A percentile compares a stretch with the other conserved stretches of the same genome.
These are phyloP conservation scores for Psittacula derbiana DNA, from an alignment of 2,797 vertebrate genomes.

Conservation along the genomic window DNA sequence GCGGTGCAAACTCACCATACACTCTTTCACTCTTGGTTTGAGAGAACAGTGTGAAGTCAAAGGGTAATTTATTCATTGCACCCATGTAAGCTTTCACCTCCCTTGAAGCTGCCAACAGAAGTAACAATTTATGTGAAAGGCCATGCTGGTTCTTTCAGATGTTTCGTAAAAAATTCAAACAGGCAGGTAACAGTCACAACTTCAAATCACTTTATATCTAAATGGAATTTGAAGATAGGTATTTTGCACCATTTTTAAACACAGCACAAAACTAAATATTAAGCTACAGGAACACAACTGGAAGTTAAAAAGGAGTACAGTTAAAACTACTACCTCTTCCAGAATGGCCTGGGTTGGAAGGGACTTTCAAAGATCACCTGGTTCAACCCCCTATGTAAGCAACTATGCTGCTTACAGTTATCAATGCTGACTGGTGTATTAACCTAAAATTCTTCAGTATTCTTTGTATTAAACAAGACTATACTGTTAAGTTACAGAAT, in stretches of 20 bases:
- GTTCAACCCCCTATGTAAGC: not conserved
- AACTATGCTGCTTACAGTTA: not conserved
- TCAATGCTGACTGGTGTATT: not conserved
- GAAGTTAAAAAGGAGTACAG: not conserved
- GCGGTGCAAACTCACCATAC: not conserved
- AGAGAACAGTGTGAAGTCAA: not conserved
- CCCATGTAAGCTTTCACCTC: not conserved
- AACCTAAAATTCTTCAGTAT: not conserved
- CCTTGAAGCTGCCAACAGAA: not conserved
- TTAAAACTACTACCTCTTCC: not conserved
- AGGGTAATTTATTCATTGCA: not conserved
- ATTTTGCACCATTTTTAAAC: not conserved
- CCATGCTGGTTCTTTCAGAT: not conserved
- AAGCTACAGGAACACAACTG: not conserved
- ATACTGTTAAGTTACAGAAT: not conserved
- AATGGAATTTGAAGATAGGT: not conserved
- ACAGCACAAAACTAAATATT: not conserved
- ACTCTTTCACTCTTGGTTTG: not conserved
- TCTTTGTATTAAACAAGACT: not conserved
- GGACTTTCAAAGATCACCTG: not conserved
- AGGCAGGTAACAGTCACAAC: not conserved
- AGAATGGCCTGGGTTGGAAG: not conserved
- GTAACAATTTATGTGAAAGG: not conserved
- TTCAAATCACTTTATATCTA: accelerated
- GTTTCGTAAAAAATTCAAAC: not conserved